Evolutionary conservation across 2,113 vertebrate species (phyloP), one percentile per base, ranked within the genome.

Genomic region (Gallinago undulata): DNA sequence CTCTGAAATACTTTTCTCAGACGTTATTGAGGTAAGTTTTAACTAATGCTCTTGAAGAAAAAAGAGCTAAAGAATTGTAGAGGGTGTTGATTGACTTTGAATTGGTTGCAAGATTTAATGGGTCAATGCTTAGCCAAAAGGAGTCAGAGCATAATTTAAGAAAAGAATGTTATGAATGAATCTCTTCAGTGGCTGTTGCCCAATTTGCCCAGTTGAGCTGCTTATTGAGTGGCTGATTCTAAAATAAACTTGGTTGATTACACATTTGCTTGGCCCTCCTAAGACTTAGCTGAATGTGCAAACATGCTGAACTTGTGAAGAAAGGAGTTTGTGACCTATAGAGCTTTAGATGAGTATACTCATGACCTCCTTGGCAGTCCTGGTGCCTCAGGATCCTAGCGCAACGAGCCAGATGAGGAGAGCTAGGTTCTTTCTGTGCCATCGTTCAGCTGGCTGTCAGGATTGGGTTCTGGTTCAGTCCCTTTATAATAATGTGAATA

Each of bases 1-100:
- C 99, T 98, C 98, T 99, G 99, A 99, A 99, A 98, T 99, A 99
- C 98, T 99, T 99, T 99, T 99, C 99, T 98, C 99, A 99, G 98
- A 99, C 99, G 11, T 98, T 99, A 96, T 98, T 99, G 98, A 99
- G 99, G 99, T 99, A 99, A 99, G 99, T 99, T 97, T 98, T 97
- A 96, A 95, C 94, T 93, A 88, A 97, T 90, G 97, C 93, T 97
- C 76, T 97, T 94, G 94, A 95, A 97, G 67, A 90, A 95, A 87
- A 86, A 87, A 94, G 74, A 97, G 86, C 88, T 96, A 57, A 93
- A 95, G 66, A 91, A 62, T 69, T 87, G 23, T 63, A 97, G 79
- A 43, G 75, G 89, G 13, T 95, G 93, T 48, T 82, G 87, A 68
- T 92, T 96, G 81, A 89, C 91, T 97, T 88, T 68, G 39, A 96